Evolutionary conservation across 92 coral and sea anemone genomes (phyloP).

Genomic region (Isaurus tuberculatus): DNA sequence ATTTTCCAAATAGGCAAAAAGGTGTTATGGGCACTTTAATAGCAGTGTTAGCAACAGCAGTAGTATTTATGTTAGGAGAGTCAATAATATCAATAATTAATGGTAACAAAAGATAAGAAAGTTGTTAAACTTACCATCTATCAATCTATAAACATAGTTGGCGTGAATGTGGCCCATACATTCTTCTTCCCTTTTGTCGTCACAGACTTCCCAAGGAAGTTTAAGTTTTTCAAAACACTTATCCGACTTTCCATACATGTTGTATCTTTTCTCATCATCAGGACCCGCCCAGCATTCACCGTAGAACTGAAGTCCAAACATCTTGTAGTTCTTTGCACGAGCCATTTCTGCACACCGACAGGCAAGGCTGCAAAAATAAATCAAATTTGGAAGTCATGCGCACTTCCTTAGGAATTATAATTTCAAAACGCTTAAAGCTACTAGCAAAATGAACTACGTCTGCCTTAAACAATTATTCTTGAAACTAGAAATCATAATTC

Average conservation of each 20-base stretch:
- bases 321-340: not conserved
- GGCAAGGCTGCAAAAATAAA: conserved; percentile 4
- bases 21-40: no score
- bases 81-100: no score
- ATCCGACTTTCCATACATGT: conserved; percentile 37
- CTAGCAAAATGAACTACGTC: not conserved
- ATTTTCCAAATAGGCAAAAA: no score
- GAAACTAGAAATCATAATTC: not conserved
- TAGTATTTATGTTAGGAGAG: no score
- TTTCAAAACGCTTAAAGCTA: not conserved
- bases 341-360: conserved; percentile 36
- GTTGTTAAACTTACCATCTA: not conserved
- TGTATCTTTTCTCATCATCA: conserved; percentile 8
- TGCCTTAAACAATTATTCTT: no score
- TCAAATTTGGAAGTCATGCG: not conserved
- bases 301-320: conserved; percentile 37
- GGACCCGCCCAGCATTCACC: conserved; percentile 24
- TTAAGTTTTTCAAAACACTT: conserved; percentile 28
- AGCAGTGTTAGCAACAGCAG: no score
- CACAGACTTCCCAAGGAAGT: conserved; percentile 34
- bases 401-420: not conserved
- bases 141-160: conserved; percentile 13
- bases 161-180: conserved; percentile 31
- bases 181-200: conserved; percentile 8
- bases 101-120: not conserved